Percentiles rank a stretch among this genome's conserved stretches.
Evolutionary conservation across 2,797 vertebrate genomes (phyloP).

Genomic region (Melopsittacus undulatus): DNA sequence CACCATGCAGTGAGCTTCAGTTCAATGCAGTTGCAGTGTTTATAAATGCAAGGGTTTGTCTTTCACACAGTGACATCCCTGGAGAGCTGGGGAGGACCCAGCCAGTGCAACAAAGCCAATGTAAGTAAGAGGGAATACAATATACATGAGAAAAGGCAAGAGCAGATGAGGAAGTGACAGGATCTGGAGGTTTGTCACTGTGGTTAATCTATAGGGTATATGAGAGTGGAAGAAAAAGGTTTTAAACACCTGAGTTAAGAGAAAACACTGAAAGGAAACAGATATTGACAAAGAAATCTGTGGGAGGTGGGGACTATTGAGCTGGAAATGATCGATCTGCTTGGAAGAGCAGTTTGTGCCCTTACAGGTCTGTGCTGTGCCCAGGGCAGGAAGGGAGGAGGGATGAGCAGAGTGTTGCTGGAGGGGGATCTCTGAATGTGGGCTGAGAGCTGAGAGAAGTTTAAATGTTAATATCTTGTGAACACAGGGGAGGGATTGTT

Average conservation of each 20-base stretch:
- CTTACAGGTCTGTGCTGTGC: rapidly evolving
- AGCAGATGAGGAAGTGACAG: neutral
- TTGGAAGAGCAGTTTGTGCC: neutral
- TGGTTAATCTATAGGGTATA: neutral
- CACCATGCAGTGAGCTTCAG: neutral
- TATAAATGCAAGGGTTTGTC: neutral
- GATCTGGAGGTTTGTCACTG: neutral
- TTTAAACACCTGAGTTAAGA: neutral
- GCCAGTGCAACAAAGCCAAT: neutral
- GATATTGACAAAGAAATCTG: neutral
- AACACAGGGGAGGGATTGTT: neutral
- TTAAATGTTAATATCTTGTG: neutral
- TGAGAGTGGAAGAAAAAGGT: neutral
- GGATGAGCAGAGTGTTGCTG: neutral
- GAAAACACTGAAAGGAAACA: neutral
- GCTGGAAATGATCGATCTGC: rapidly evolving
- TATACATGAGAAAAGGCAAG: neutral
- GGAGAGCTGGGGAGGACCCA: neutral
- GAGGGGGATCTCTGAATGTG: neutral
- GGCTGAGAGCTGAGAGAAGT: neutral
- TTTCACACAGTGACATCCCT: neutral
- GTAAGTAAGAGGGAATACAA: neutral
- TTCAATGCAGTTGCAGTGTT: neutral
- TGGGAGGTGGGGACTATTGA: neutral
- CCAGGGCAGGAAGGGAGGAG: neutral